These are phyloP conservation scores for Paralichthys olivaceus DNA, from an alignment of 2,113 vertebrate species.

Conservation along the genomic window DNA sequence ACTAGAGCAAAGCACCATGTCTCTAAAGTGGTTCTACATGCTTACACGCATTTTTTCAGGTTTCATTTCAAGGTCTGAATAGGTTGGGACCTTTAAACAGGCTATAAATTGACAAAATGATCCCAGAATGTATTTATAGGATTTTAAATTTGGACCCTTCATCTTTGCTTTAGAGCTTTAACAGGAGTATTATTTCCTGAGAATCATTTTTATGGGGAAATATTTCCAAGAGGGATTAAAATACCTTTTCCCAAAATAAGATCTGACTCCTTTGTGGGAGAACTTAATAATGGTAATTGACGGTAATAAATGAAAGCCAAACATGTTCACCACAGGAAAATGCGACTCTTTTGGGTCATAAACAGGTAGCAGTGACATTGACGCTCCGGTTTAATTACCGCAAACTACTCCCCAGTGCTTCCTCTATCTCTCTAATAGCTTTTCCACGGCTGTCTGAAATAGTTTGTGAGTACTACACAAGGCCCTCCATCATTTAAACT, in stretches of 20 bases:
- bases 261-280: constrained; percentile 20
- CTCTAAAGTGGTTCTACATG: neutral
- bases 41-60: neutral
- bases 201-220: constrained; percentile 20
- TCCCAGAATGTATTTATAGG: neutral
- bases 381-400: constrained; percentile 76
- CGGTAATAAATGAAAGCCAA: constrained; percentile 66
- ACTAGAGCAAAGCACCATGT: neutral
- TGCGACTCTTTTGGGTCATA: constrained; percentile 62
- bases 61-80: constrained; percentile 1
- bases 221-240: constrained; percentile 40
- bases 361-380: constrained; percentile 75
- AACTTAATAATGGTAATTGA: constrained; percentile 51
- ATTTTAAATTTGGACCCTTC: constrained; percentile 2
- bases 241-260: constrained; percentile 42
- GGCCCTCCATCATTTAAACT: constrained; percentile 72
- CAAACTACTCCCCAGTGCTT: constrained; percentile 72
- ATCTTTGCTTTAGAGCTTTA: constrained; percentile 11
- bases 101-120: neutral
- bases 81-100: constrained; percentile 1
- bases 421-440: constrained; percentile 73
- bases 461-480: constrained; percentile 63
- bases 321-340: constrained; percentile 48
- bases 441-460: constrained; percentile 66
- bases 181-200: constrained; percentile 22